These are phyloP conservation scores for Rhynchophorus ferrugineus DNA, from an alignment of 1,140 invertebrate genomes.

Conservation along the genomic window DNA sequence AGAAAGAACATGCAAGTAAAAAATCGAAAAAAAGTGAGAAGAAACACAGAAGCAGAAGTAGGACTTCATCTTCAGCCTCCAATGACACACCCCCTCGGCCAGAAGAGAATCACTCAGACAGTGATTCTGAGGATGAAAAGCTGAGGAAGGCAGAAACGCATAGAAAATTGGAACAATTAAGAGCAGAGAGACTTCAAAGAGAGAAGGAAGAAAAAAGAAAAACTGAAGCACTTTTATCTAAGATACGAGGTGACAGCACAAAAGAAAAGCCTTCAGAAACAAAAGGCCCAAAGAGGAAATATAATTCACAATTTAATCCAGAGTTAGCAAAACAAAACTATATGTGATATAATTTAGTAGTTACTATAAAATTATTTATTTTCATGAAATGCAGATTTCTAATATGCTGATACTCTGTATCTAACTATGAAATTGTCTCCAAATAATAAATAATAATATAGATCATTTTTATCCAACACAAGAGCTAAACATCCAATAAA, in stretches of 20 bases:
- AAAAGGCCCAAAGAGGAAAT: slow-evolving; percentile 58
- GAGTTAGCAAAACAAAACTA: slow-evolving; percentile 75
- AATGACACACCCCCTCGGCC: no score
- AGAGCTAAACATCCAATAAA: no score
- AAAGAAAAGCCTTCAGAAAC: slow-evolving; percentile 30
- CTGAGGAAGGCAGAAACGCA: slow-evolving; percentile 37
- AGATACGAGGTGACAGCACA: slow-evolving; percentile 46
- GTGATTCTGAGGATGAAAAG: slow-evolving; percentile 25
- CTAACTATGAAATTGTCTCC: no score
- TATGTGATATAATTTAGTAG: no score
- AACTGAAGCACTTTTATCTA: slow-evolving; percentile 62
- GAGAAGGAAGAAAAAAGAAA: slow-evolving; percentile 69
- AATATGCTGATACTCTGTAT: no score
- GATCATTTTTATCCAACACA: no score
- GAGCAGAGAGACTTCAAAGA: slow-evolving; percentile 69
- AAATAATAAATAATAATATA: no score
- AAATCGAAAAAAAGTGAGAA: slow-evolving; percentile 20
- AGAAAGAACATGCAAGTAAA: slow-evolving; percentile 6
- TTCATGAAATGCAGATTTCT: no score
- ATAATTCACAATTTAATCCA: slow-evolving; percentile 92
- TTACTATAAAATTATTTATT: no score
- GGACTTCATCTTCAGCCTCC: slow-evolving; percentile 23
- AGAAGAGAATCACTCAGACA: not conserved
- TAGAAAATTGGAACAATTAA: slow-evolving; percentile 61
- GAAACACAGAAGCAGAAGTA: slow-evolving; percentile 28